These are phyloP conservation scores for Labrus mixtus DNA, from an alignment of 2,113 vertebrate genomes.

Conservation along the genomic window DNA sequence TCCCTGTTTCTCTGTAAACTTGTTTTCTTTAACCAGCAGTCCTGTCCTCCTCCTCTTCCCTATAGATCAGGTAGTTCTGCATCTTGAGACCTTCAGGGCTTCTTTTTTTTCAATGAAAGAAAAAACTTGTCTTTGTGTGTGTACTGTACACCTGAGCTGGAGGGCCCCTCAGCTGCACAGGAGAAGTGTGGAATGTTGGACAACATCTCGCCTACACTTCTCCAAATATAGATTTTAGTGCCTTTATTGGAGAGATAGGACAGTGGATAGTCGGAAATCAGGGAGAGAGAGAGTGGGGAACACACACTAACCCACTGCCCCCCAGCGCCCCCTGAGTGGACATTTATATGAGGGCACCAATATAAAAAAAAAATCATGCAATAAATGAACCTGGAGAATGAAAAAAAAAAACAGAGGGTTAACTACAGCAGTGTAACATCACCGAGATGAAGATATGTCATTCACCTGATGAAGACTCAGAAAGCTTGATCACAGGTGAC, in stretches of 20 bases:
- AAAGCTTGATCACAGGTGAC: conserved; percentile 61
- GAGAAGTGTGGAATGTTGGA: background rate
- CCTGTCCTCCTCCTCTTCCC: background rate
- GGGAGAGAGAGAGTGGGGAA: too few relatives aligned
- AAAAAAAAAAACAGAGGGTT: background rate
- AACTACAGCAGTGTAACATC: conserved; percentile 26
- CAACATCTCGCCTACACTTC: background rate
- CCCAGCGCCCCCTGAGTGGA: background rate
- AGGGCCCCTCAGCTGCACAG: background rate
- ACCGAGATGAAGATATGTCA: conserved; percentile 28
- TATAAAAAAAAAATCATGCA: background rate
- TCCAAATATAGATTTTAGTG: too few relatives aligned
- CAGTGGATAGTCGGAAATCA: too few relatives aligned
- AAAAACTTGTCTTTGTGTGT: background rate
- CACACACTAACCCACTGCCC: too few relatives aligned
- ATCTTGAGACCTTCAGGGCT: background rate
- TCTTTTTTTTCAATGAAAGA: background rate
- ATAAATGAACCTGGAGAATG: background rate
- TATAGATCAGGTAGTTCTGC: background rate
- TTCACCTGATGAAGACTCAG: conserved; percentile 54
- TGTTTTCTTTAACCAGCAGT: background rate
- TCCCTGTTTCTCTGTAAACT: conserved; percentile 18
- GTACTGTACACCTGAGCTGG: conserved; percentile 7
- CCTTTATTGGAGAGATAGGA: too few relatives aligned
- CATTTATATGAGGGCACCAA: background rate